These are phyloP conservation scores for Benitochromis conjunctus DNA, from an alignment of 2,113 vertebrate genomes.

Conservation along the genomic window DNA sequence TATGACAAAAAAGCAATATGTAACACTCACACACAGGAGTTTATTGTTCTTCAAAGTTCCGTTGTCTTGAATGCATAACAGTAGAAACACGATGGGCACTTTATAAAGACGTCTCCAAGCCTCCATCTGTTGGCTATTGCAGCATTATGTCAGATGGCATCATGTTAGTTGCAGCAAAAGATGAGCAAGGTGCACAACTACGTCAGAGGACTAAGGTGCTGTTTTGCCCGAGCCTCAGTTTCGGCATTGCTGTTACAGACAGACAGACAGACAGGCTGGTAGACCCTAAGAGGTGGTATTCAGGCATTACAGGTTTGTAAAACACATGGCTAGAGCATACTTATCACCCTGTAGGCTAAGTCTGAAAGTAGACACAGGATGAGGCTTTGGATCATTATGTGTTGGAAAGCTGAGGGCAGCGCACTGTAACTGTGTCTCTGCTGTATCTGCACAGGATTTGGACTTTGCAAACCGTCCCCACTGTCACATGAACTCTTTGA, in stretches of 20 bases:
- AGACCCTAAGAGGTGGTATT: background rate
- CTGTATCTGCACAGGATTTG: background rate
- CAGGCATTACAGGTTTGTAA: slow-evolving; percentile 1
- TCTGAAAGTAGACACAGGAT: slow-evolving; percentile 10
- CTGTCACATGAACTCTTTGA: background rate
- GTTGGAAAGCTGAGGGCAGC: slow-evolving; percentile 18
- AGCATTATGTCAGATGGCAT: background rate
- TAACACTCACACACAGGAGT: background rate
- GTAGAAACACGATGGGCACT: background rate
- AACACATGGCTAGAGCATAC: slow-evolving; percentile 18
- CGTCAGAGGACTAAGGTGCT: background rate
- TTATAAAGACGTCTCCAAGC: background rate
- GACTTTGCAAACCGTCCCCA: background rate
- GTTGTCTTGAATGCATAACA: background rate
- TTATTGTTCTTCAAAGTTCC: background rate
- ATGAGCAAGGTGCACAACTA: background rate
- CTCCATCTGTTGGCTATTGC: background rate
- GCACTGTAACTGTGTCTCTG: slow-evolving; percentile 3
- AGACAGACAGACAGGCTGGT: background rate
- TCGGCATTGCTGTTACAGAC: background rate
- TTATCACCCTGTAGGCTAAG: background rate
- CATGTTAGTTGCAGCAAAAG: background rate
- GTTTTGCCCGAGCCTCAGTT: background rate
- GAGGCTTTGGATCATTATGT: slow-evolving; percentile 37
- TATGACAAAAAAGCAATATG: background rate